A percentile compares a stretch with the other conserved stretches of the same genome.
Evolutionary conservation across 1,140 invertebrate genomes (phyloP).

Genomic region (Drosophila littoralis): DNA sequence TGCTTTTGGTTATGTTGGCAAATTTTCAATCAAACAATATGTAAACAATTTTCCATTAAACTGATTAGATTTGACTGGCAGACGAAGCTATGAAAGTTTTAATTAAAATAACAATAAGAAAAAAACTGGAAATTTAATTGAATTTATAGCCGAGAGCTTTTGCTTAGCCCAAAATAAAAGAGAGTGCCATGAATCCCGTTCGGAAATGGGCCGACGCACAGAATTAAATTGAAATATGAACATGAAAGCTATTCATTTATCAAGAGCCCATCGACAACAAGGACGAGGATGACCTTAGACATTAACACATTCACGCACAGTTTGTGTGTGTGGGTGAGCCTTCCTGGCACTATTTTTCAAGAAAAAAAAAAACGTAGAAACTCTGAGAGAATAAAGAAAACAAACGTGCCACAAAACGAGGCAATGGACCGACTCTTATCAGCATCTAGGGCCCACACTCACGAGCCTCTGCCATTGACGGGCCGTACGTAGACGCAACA

Average conservation of each 20-base stretch:
- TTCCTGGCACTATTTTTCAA: constrained; percentile 60
- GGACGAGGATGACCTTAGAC: constrained; percentile 60
- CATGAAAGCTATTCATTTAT: constrained; percentile 76
- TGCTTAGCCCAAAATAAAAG: constrained; percentile 10
- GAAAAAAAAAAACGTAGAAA: constrained; percentile 10
- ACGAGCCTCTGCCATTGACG: constrained; percentile 69
- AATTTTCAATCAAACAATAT: constrained; percentile 1
- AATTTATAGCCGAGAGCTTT: constrained; percentile 55
- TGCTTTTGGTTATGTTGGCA: constrained; percentile 7
- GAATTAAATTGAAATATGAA: constrained; percentile 79
- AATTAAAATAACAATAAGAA: constrained; percentile 46
- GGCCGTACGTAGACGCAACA: constrained; percentile 41
- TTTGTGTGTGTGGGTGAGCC: background rate
- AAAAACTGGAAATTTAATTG: constrained; percentile 54
- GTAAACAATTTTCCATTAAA: constrained; percentile 27
- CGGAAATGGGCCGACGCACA: constrained; percentile 41
- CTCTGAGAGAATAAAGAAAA: constrained; percentile 53
- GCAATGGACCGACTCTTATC: constrained; percentile 62
- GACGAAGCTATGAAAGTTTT: constrained; percentile 25
- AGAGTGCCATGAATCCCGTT: constrained; percentile 11
- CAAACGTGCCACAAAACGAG: constrained; percentile 64
- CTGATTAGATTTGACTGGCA: constrained; percentile 30
- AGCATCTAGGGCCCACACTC: constrained; percentile 52
- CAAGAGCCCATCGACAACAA: constrained; percentile 35
- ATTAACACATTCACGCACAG: constrained; percentile 74